Conservation (phyloP, 2,888 invertebrate genomes). For the Lydus trimaculatus region DNA sequence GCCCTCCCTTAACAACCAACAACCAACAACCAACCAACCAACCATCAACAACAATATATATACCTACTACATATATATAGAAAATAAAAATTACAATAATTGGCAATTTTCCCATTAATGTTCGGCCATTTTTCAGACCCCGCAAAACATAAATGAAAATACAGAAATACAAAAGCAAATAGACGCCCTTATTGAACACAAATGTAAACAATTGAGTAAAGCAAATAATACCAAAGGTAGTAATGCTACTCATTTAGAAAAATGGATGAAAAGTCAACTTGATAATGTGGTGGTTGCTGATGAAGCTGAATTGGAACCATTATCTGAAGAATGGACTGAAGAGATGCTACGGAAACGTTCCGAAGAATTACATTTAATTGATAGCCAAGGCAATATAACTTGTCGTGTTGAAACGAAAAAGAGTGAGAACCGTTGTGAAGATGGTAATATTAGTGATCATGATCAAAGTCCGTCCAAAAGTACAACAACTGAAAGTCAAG, state of each 20-base stretch:
- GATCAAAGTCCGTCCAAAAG: conserved; percentile 76
- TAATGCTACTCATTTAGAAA: conserved; percentile 76
- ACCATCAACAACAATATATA: no score
- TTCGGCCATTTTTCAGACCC: conserved; percentile 51
- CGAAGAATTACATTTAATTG: conserved; percentile 71
- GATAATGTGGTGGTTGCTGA: conserved; percentile 58
- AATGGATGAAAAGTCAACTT: conserved; percentile 82
- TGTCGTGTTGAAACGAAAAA: conserved; percentile 35
- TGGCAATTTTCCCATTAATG: conserved; percentile 37
- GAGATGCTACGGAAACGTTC: conserved; percentile 76
- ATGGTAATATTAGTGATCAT: conserved; percentile 63
- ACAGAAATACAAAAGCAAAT: conserved; percentile 61
- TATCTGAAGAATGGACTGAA: conserved; percentile 74
- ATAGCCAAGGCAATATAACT: conserved; percentile 55
- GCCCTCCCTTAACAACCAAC: no score
- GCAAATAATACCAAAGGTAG: conserved; percentile 72
- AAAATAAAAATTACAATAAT: neutral
- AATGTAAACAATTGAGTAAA: conserved; percentile 70
- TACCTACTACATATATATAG: neutral
- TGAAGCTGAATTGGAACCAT: conserved; percentile 62
- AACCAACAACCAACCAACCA: no score
- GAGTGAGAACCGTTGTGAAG: conserved; percentile 59
- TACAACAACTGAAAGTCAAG: conserved; percentile 81
- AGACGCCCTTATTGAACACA: conserved; percentile 69
- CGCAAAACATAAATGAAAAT: conserved; percentile 53